Base-by-base conservation (phyloP, 2,797 vertebrate species). In the Leptatherina wallacei region DNA sequence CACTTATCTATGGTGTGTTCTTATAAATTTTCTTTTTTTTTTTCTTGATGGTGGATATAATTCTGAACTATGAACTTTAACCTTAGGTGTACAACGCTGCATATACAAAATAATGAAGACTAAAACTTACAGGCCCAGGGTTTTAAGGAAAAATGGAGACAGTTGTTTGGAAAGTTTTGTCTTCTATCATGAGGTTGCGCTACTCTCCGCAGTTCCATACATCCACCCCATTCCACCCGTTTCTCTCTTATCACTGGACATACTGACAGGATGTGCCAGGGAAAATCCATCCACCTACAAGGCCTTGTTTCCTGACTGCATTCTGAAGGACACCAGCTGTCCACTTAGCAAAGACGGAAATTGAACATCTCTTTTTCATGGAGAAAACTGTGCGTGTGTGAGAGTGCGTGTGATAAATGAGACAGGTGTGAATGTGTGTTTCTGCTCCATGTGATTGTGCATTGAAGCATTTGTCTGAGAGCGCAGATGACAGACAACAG, bases 341-440 rank as follows among this genome's bases (percentile, higher is more conserved):
- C 91, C 89, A 88, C 81, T 90, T 90, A 89, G 84, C 78, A 36
- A 36, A 62, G 85, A 70, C 69, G 80, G 85, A 90, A 91, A 92
- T 91, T 93, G 89, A 89, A 92, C 87, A 91, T 90, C 85, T 90
- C 85, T 80, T 85, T 92, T 91, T 87, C 73, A 65, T 78, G 77
- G 82, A 62, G 80, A 69, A 82, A 85, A 81, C 52, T 9, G 61
- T 62, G 60, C 3, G 22, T 18, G 65, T 42, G 44, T 30, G 67
- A 58, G 61, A 52, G 71, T 8, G 36, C 66, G 76, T 30, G 84
- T 61, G 75, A 61, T 82, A 80, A 81, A 75, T 65, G 63, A 77
- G 83, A 88, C 87, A 81, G 80, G 88, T 85, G 84, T 57, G 58
- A 36, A 56, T 68, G 62, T 65, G 75, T 65, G 75, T 66, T 49